Conservation (phyloP, 1,140 invertebrate genomes). For the Tenebrio molitor region DNA sequence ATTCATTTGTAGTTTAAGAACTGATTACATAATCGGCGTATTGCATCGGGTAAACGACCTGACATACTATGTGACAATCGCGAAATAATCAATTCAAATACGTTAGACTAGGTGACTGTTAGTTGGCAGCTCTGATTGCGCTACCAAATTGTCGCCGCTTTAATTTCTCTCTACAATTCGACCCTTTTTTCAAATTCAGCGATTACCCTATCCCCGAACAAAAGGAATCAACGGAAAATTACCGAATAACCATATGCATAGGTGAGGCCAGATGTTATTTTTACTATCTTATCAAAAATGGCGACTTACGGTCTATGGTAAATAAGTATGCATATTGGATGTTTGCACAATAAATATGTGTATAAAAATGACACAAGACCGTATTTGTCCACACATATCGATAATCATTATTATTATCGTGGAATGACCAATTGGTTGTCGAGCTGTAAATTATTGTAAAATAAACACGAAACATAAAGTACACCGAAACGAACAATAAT, state of each 20-base stretch:
- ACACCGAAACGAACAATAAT: not conserved
- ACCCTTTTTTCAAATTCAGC: no score
- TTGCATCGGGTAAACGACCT: slow-evolving; percentile 31
- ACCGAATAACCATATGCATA: not conserved
- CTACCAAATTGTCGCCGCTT: no score
- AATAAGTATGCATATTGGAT: no score
- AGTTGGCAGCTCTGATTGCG: no score
- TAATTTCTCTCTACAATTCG: no score
- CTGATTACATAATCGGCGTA: slow-evolving; percentile 21
- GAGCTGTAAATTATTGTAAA: not conserved
- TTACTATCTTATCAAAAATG: slow-evolving; percentile 13
- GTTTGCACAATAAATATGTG: no score
- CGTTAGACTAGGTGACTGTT: no score
- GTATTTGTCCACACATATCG: no score
- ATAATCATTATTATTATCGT: no score
- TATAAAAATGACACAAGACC: no score
- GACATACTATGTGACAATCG: slow-evolving; percentile 19
- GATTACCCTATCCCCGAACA: no score
- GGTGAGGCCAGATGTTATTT: slow-evolving; percentile 14
- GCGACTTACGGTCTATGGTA: slow-evolving; percentile 14
- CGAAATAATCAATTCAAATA: slow-evolving; percentile 16
- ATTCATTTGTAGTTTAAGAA: slow-evolving; percentile 23
- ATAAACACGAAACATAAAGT: not conserved
- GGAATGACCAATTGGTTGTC: no score
- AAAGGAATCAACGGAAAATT: not conserved